Evolutionary conservation across 2,888 invertebrate species (phyloP), one percentile per base, ranked within the genome.

Genomic region (Tetragonula carbonaria): DNA sequence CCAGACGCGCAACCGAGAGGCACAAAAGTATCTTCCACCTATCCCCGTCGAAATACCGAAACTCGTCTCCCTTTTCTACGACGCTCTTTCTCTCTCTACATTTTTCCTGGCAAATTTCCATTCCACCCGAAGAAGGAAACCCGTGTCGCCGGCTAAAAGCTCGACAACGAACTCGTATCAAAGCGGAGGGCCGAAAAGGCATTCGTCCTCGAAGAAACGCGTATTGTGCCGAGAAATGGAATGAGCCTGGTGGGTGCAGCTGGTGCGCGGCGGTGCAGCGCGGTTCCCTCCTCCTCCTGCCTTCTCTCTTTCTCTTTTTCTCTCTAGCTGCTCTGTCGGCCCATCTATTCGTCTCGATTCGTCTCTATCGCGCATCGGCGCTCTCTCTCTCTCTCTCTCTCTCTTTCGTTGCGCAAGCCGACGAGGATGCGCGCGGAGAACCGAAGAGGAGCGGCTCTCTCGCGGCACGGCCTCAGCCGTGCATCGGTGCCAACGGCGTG

Each of bases 241-340:
- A 88, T 82, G 90, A 88, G 85, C 73, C 82, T 92, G 91, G 92
- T 92, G 91, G 92, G 92, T 92, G 91, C 91, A 91, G 91, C 92
- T 78, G 91, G 84, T 87, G 91, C 84, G 78, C 33, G 33, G 3
- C 28, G 28, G 28, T 28, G 5, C 38, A 38, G 8, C 79, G 84
- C 82, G 82, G 80, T 82, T 87, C 81, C 78, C 68, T 21, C 68
- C 76, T 57, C 73, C 66, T 74, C 55, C 76, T 82, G 79, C 74
- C 80, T 65, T 8, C 8, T 59, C 66, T 55, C 55, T 8, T 6
- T 8, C 21, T 11, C 75, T 8, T 38, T 38, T 5, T 13, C 66
- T 68, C 75, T 65, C 68, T 33, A 50, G 51, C 66, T 38, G 8
- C 82, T 75, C 84, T 75, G 59, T 87, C 82, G 65, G 51, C 14